Percentiles rank a stretch among this genome's conserved stretches.
Evolutionary conservation across 2,113 vertebrate genomes (phyloP).

Genomic region (Datnioides undecimradiatus): DNA sequence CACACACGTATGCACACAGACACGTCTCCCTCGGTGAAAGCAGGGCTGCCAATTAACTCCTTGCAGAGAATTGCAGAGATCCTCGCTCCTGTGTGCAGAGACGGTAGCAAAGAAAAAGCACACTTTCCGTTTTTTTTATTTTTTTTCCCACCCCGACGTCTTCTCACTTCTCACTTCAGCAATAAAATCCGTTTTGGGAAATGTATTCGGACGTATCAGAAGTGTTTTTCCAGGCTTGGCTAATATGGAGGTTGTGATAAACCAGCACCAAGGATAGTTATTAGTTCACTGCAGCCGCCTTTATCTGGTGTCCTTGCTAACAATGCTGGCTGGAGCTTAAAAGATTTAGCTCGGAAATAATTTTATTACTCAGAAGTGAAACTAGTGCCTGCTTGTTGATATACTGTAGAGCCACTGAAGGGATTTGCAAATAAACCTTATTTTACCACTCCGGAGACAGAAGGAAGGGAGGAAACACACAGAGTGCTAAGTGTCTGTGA

Average conservation of each 20-base stretch:
- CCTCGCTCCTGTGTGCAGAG: conserved; percentile 17
- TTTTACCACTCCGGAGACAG: conserved; percentile 8
- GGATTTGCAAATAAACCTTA: conserved; percentile 43
- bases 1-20: neutral
- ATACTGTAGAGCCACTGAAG: neutral
- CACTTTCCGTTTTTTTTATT: neutral
- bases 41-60: conserved; percentile 65
- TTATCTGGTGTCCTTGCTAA: conserved; percentile 23
- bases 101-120: conserved; percentile 27
- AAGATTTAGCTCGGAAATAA: conserved; percentile 24
- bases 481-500: neutral
- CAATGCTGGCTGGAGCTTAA: conserved; percentile 30
- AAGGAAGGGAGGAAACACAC: neutral
- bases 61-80: conserved; percentile 42
- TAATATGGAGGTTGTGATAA: conserved; percentile 37
- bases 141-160: conserved; percentile 18
- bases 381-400: conserved; percentile 1
- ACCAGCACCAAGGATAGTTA: conserved; percentile 26
- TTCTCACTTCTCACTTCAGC: conserved; percentile 35
- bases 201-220: conserved; percentile 53
- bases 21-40: conserved; percentile 39
- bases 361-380: conserved; percentile 23
- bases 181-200: conserved; percentile 47
- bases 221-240: conserved; percentile 13
- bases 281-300: conserved; percentile 32